Base-by-base conservation (phyloP, 1,140 invertebrate genomes). In the Drosophila truncata region DNA sequence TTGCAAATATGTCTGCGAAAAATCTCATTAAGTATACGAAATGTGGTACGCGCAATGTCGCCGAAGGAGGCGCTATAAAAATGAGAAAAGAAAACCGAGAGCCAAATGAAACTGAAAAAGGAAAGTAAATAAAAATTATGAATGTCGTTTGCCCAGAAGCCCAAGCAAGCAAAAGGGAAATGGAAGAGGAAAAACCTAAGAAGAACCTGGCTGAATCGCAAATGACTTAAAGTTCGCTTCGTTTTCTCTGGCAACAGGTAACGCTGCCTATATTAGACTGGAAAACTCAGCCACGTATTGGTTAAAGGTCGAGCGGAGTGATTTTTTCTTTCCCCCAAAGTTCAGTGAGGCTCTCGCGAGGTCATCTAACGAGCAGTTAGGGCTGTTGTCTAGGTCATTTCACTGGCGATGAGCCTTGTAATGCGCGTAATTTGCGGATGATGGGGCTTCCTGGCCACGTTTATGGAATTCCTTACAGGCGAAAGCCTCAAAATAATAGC, bases 11-110 rank as follows among this genome's bases (percentile, higher is more conserved):
- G 84, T 88, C 81, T 84, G 78, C 42, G 70, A 84, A 66, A 90
- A 88, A 88, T 90, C 84, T 90, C 85, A 90, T 88, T 90, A 88
- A 81, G 81, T 84, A 90, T 84, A 84, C 85, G 77, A 75, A 74
- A 71, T 63, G 80, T 69, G 59, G 82, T 65, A 69, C 70, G 33
- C 35, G 69, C 50, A 23, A 39, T 71, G 65, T 71, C 65, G 67
- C 66, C 50, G 52, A 44, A 46, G 54, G 63, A 69, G 62, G 23
- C 18, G 62, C 46, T 59, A 58, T 59, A 80, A 72, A 88, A 83
- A 83, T 67, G 70, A 62, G 46, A 64, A 67, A 42, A 29, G 49
- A 44, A 55, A 62, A 37, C 37, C 60, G 49, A 47, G 46, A 59
- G 55, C 33, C 27, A 41, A 47, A 61, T 31, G 73, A 52, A 78